phyloP scores from a whole-genome alignment of 2,797 vertebrate genomes.

The Ispidina lecontei region DNA sequence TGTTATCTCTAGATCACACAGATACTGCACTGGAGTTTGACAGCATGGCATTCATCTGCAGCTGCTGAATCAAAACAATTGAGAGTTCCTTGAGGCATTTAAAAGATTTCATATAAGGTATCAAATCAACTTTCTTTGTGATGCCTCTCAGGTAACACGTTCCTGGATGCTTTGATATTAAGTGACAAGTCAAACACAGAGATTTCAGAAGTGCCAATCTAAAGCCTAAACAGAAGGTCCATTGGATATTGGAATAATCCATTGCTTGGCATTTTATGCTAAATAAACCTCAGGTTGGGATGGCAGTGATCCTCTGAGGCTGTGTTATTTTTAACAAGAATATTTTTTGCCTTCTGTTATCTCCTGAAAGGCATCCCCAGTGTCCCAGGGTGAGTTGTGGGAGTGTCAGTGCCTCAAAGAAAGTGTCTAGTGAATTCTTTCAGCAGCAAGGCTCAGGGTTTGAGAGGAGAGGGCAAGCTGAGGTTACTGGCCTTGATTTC shows the following conservation, averaged over 20 bases:
- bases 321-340: neutral
- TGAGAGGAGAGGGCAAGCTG: neutral
- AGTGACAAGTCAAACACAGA: neutral
- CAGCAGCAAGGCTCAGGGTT: neutral
- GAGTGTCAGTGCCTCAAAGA: neutral
- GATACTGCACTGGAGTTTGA: neutral
- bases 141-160: neutral
- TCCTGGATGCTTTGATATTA: neutral
- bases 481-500: neutral
- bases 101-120: neutral
- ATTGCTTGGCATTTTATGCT: neutral
- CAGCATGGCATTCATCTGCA: neutral
- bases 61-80: neutral
- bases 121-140: neutral
- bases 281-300: neutral
- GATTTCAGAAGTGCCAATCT: neutral
- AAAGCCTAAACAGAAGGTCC: neutral
- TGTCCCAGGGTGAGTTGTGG: neutral
- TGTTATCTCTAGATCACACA: neutral
- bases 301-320: neutral
- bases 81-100: neutral
- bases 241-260: neutral
- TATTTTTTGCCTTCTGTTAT: neutral
- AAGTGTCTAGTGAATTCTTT: neutral
- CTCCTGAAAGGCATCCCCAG: neutral